These are phyloP conservation scores for Ivindomyrus marchei DNA, from an alignment of 2,113 vertebrate genomes.

Conservation along the genomic window DNA sequence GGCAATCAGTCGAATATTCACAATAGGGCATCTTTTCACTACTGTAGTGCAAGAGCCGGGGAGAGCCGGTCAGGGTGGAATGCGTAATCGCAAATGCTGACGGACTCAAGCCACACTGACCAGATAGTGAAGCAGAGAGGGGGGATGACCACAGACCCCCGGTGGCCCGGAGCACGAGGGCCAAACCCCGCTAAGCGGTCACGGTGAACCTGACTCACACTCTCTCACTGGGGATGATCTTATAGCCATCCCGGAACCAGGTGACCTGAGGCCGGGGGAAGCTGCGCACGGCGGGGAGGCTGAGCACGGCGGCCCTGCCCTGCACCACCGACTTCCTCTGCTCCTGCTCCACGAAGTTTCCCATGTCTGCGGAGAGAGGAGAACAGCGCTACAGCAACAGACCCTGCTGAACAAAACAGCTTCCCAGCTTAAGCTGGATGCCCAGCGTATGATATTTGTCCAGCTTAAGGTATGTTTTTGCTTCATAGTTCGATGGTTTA, in stretches of 20 bases:
- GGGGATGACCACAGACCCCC: neutral
- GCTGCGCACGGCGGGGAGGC: constrained; percentile 62
- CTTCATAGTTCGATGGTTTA: neutral
- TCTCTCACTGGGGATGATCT: constrained; percentile 83
- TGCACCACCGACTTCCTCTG: constrained; percentile 66
- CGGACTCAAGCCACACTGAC: neutral
- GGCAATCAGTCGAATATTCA: constrained; percentile 5
- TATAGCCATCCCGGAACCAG: constrained; percentile 90
- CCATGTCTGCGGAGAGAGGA: constrained; percentile 68
- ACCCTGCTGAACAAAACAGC: neutral
- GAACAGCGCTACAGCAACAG: neutral
- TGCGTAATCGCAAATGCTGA: neutral
- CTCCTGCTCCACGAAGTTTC: constrained; percentile 62
- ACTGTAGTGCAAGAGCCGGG: neutral
- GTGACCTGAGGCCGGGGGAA: constrained; percentile 79
- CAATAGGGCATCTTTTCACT: neutral
- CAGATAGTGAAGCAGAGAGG: no score
- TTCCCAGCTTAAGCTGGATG: neutral
- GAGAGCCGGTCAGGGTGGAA: neutral
- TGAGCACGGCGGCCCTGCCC: constrained; percentile 76
- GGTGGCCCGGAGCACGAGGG: neutral
- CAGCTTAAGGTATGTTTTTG: neutral
- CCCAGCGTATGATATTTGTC: neutral
- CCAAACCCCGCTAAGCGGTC: neutral
- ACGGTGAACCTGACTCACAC: constrained; percentile 65